phyloP scores from a whole-genome alignment of 2,888 invertebrate genomes.

The Ochlodes sylvanus region DNA sequence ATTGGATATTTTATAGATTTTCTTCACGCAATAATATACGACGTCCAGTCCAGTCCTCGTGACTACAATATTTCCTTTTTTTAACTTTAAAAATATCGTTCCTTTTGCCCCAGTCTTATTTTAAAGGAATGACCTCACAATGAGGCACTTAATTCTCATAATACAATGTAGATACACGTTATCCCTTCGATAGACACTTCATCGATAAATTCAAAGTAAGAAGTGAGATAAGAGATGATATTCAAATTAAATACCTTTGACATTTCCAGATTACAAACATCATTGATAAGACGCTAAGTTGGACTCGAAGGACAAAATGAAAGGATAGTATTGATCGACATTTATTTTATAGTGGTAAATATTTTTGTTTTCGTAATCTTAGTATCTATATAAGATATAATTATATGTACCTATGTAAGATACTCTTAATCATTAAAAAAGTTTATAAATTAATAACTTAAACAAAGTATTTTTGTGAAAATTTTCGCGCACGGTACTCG shows the following conservation, averaged over 20 bases:
- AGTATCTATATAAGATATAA: too few species aligned
- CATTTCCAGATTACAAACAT: slow-evolving; percentile 83
- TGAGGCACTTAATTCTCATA: slow-evolving; percentile 26
- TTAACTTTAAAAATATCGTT: not conserved
- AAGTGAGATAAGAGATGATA: slow-evolving; percentile 79
- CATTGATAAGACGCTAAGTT: slow-evolving; percentile 69
- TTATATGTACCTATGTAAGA: too few species aligned
- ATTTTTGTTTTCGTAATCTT: not conserved
- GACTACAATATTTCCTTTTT: not conserved
- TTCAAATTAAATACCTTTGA: slow-evolving; percentile 85
- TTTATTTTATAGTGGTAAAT: not conserved
- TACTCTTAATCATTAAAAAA: too few species aligned
- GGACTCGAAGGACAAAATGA: slow-evolving; percentile 62
- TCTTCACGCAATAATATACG: too few species aligned
- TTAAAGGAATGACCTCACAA: slow-evolving; percentile 22
- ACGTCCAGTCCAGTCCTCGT: too few species aligned
- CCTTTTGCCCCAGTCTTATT: not conserved
- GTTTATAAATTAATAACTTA: too few species aligned
- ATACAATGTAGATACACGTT: slow-evolving; percentile 44
- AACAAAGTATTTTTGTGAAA: too few species aligned
- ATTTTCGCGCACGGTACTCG: too few species aligned
- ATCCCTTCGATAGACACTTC: slow-evolving; percentile 65
- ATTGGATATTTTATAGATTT: too few species aligned
- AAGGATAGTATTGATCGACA: slow-evolving; percentile 58
- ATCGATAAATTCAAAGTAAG: slow-evolving; percentile 78